Evolutionary conservation across 2,797 vertebrate species (phyloP).

Genomic region (Micropoecilia bifurca): DNA sequence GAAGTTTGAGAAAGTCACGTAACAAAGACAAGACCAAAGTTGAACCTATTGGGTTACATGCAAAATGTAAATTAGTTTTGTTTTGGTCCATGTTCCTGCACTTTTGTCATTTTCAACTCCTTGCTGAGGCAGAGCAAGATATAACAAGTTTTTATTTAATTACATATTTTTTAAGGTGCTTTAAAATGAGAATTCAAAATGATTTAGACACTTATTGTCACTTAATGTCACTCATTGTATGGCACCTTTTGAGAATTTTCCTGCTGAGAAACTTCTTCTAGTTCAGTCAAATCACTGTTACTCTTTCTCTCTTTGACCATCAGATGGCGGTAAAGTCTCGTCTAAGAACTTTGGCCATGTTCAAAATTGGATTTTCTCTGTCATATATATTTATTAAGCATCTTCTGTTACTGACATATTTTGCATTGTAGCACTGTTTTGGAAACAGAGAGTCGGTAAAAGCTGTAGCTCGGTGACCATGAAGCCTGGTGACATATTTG

Average conservation of each 20-base stretch:
- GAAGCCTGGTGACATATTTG: not conserved
- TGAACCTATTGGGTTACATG: not conserved
- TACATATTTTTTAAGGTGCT: not conserved
- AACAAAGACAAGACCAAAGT: not conserved
- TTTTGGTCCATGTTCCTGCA: not conserved
- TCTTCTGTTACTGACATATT: not conserved
- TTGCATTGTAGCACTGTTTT: not conserved
- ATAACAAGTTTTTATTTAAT: not conserved
- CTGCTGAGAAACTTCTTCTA: not conserved
- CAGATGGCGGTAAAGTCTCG: constrained; percentile 18
- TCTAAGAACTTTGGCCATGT: not conserved
- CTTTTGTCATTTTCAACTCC: not conserved
- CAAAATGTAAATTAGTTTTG: not conserved
- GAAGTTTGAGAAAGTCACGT: not conserved
- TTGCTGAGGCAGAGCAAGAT: not conserved
- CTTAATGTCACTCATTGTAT: not conserved
- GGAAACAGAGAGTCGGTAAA: not conserved
- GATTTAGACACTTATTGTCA: no score
- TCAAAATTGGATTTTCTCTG: not conserved
- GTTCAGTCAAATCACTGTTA: not conserved
- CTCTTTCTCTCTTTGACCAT: constrained; percentile 5
- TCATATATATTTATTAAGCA: not conserved
- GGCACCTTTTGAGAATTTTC: not conserved
- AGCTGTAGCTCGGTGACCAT: not conserved
- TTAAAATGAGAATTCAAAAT: not conserved